Conservation (phyloP, 2,888 invertebrate species). For the Nipponacmea schrenckii region DNA sequence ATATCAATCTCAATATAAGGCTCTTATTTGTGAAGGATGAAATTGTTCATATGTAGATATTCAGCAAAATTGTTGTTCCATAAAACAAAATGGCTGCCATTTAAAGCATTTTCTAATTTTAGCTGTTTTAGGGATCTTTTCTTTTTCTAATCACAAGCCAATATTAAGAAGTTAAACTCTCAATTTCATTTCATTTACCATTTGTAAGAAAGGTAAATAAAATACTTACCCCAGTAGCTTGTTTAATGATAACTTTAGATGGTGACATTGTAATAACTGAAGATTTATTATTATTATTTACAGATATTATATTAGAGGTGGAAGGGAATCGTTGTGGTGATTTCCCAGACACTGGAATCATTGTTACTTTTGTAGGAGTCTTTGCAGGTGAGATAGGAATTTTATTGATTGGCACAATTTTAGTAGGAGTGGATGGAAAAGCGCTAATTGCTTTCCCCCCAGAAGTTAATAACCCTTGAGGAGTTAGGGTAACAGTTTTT, state of each 20-base stretch:
- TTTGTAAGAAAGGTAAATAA: neutral
- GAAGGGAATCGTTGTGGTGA: conserved; percentile 76
- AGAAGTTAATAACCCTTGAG: conserved; percentile 69
- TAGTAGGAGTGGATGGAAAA: conserved; percentile 49
- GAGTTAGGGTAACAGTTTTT: conserved; percentile 76
- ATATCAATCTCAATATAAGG: no score
- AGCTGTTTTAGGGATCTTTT: no score
- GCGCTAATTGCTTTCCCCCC: conserved; percentile 51
- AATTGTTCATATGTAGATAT: no score
- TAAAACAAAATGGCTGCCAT: no score
- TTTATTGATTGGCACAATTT: conserved; percentile 53
- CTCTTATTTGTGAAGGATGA: no score
- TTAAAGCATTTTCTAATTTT: no score
- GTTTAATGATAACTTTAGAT: conserved; percentile 64
- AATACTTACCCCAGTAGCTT: conserved; percentile 49
- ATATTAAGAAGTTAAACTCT: no score
- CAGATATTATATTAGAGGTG: conserved; percentile 34
- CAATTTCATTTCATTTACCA: no score
- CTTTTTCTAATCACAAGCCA: no score
- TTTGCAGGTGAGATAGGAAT: conserved; percentile 66
- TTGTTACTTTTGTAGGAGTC: conserved; percentile 70
- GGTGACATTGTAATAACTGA: conserved; percentile 55
- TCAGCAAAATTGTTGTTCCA: no score
- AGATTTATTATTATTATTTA: conserved; percentile 40
- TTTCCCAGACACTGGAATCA: conserved; percentile 73